These are phyloP conservation scores for Patella pellucida DNA, from an alignment of 2,888 invertebrate genomes.

Conservation along the genomic window DNA sequence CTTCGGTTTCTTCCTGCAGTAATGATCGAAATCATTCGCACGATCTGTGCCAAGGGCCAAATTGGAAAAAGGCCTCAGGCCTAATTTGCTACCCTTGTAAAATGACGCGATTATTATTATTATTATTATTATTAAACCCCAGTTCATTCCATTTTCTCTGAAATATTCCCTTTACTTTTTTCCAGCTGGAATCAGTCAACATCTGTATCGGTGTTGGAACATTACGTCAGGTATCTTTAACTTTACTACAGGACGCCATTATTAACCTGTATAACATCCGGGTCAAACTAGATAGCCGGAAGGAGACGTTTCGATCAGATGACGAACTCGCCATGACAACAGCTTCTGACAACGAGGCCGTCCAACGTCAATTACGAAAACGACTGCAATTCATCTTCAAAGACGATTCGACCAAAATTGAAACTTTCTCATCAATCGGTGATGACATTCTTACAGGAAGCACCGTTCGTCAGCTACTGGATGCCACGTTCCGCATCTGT, in stretches of 20 bases:
- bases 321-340: constrained; percentile 22
- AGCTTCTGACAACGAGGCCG: constrained; percentile 20
- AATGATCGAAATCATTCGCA: too few species aligned
- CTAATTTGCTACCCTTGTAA: too few species aligned
- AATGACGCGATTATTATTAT: too few species aligned
- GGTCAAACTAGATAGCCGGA: constrained; percentile 29
- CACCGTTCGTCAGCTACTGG: constrained; percentile 26
- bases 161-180: not conserved
- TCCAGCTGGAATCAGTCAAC: not conserved
- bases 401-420: constrained; percentile 19
- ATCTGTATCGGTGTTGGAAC: constrained; percentile 36
- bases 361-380: constrained; percentile 24
- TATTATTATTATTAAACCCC: too few species aligned
- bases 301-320: constrained; percentile 20
- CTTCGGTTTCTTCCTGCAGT: too few species aligned
- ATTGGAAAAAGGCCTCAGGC: too few species aligned
- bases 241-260: constrained; percentile 36
- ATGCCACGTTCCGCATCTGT: constrained; percentile 22
- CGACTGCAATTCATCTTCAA: constrained; percentile 35
- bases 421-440: constrained; percentile 25
- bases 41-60: too few species aligned
- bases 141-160: too few species aligned
- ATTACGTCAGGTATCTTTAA: constrained; percentile 37
- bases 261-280: constrained; percentile 45
- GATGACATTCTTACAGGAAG: constrained; percentile 29